phyloP scores from a whole-genome alignment of 2,797 vertebrate genomes.

The Pampus argenteus region DNA sequence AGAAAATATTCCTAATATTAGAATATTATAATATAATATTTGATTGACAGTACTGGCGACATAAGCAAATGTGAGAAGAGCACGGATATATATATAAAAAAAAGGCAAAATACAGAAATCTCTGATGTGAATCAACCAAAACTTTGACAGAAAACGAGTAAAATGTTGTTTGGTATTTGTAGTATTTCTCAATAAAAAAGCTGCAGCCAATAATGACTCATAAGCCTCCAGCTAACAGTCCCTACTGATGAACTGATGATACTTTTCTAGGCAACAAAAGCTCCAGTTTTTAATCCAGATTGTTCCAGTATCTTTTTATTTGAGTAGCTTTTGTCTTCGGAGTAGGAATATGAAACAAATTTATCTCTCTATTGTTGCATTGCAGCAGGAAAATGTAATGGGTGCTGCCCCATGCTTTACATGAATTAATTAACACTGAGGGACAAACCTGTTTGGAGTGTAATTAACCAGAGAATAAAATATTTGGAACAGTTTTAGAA shows the following conservation, averaged over 20 bases:
- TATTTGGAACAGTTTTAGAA: constrained; percentile 5
- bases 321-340: constrained; percentile 3
- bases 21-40: no score
- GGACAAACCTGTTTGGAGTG: constrained; percentile 21
- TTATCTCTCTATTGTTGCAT: constrained; percentile 2
- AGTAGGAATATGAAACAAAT: constrained; percentile 1
- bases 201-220: not conserved
- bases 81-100: no score
- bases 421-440: constrained; percentile 5
- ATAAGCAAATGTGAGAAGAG: no score
- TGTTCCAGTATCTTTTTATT: not conserved
- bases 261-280: not conserved
- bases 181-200: not conserved
- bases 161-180: not conserved
- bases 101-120: no score
- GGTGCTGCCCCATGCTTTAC: not conserved
- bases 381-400: constrained; percentile 11
- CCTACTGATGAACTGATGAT: not conserved
- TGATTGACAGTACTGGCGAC: no score
- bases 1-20: no score
- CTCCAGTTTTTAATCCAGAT: not conserved
- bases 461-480: constrained; percentile 26
- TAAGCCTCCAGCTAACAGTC: not conserved
- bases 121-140: no score
- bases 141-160: no score